phyloP scores from a whole-genome alignment of 1,140 invertebrate species.

The Luehdorfia chinensis region DNA sequence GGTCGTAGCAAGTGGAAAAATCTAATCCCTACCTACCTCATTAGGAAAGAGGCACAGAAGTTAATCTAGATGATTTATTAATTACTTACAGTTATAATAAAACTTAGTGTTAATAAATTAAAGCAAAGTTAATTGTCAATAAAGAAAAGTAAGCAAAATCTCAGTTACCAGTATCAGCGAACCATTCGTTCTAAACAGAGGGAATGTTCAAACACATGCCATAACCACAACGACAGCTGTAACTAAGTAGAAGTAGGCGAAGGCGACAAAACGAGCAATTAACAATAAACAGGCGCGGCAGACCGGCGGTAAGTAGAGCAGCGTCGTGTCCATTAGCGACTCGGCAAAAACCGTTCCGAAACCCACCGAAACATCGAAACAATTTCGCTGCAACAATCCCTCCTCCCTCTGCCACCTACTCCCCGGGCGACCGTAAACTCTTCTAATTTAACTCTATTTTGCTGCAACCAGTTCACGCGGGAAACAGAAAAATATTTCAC shows the following conservation, averaged over 20 bases:
- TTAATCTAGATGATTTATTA: no score
- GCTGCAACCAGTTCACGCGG: conserved; percentile 29
- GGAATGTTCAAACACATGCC: conserved; percentile 18
- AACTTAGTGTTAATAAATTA: no score
- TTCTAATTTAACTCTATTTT: conserved; percentile 50
- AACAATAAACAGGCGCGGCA: conserved; percentile 64
- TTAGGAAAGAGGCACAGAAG: no score
- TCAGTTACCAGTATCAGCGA: no score
- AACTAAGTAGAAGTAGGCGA: conserved; percentile 40
- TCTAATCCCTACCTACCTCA: no score
- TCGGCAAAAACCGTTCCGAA: conserved; percentile 52
- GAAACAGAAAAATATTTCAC: conserved; percentile 31
- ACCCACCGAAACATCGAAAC: conserved; percentile 39
- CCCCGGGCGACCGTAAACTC: conserved; percentile 26
- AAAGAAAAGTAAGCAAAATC: not conserved
- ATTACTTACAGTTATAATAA: no score
- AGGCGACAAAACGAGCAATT: conserved; percentile 69
- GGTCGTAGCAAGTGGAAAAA: no score
- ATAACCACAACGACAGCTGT: conserved; percentile 29
- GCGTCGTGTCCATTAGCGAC: conserved; percentile 50
- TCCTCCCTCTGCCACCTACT: conserved; percentile 29
- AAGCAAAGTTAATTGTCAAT: no score
- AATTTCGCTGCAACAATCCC: conserved; percentile 46
- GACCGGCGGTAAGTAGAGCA: conserved; percentile 46
- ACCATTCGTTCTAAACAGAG: not conserved